Base-by-base conservation (phyloP, 2,113 vertebrate species). In the Grus americana region DNA sequence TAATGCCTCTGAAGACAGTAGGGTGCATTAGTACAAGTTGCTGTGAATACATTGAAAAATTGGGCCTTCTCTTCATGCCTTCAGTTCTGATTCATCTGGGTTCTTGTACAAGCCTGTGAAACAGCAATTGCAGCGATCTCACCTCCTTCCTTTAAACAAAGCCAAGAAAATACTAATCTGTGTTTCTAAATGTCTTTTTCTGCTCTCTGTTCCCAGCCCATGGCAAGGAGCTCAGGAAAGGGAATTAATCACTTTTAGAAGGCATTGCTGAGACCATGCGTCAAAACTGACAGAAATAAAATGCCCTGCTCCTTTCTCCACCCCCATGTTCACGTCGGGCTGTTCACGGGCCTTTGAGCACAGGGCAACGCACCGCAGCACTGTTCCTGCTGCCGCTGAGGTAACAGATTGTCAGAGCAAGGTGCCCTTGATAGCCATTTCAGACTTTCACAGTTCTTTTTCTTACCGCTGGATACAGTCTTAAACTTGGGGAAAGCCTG, bases 221-320 rank as follows among this genome's bases (percentile, higher is more conserved):
- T 29, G 20, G 12, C 10, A 55, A 47, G n/a, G 40, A 94, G 67
- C 49, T 89, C 32, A 67, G 66, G n/a, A 92, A 92, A n/a, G 15
- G 13, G 4, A 2, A 44, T 55, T 73, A 70, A 80, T 32, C 30
- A n/a, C 8, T 52, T 73, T 74, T 17, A 91, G 54, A 92, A 79
- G 74, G 26, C 50, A 52, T 63, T 36, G 32, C 19, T 74, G 42
- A 95, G 21, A 29, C 27, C 83, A 38, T 67, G 27, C 80, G 46
- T 92, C 66, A 93, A 50, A 95, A 95, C 71, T 42, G 22, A 50
- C 20, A 91, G 73, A 93, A 96, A 86, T 65, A 82, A 55, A 95
- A 91, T 59, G 47, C 27, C 52, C 34, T 79, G 7, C 24, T 59
- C 42, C 12, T 83, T 89, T 66, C 24, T 54, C 20, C 13, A 73